phyloP scores from a whole-genome alignment of 2,888 invertebrate genomes.

The Caenorhabditis sp. region DNA sequence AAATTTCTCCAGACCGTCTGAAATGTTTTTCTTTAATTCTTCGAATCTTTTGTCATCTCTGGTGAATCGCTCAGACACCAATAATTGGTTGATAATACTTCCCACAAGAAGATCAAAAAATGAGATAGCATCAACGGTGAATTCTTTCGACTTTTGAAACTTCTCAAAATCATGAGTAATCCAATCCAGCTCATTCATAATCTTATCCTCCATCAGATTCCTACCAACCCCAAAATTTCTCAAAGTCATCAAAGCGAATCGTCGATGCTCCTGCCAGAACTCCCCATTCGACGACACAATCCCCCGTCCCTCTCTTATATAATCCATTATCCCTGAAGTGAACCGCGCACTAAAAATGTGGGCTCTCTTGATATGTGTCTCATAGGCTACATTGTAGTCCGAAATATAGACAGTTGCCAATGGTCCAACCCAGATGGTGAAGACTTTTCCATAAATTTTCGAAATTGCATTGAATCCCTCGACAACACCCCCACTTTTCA shows the following conservation, averaged over 20 bases:
- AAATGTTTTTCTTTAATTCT: conserved; percentile 21
- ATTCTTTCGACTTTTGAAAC: neutral
- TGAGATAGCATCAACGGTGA: neutral
- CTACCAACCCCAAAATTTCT: conserved; percentile 36
- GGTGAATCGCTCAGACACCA: conserved; percentile 43
- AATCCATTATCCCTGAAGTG: conserved; percentile 11
- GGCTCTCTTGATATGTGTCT: conserved; percentile 28
- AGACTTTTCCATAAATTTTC: conserved; percentile 38
- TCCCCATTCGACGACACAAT: conserved; percentile 32
- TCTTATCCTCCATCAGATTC: conserved; percentile 35
- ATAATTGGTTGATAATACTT: conserved; percentile 47
- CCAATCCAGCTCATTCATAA: conserved; percentile 34
- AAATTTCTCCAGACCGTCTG: conserved; percentile 25
- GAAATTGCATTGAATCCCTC: conserved; percentile 25
- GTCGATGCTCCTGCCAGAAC: conserved; percentile 32
- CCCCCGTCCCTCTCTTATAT: conserved; percentile 28
- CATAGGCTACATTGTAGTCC: conserved; percentile 40
- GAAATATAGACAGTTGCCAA: conserved; percentile 41
- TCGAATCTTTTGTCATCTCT: conserved; percentile 6
- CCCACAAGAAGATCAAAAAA: conserved; percentile 47
- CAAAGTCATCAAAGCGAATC: conserved; percentile 29
- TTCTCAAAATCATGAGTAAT: neutral
- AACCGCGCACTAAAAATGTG: conserved; percentile 22
- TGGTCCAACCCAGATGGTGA: conserved; percentile 51
- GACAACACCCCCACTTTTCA: conserved; percentile 18